These are phyloP conservation scores for Tychaedon coryphoeus DNA, from an alignment of 2,113 vertebrate species.

Conservation along the genomic window DNA sequence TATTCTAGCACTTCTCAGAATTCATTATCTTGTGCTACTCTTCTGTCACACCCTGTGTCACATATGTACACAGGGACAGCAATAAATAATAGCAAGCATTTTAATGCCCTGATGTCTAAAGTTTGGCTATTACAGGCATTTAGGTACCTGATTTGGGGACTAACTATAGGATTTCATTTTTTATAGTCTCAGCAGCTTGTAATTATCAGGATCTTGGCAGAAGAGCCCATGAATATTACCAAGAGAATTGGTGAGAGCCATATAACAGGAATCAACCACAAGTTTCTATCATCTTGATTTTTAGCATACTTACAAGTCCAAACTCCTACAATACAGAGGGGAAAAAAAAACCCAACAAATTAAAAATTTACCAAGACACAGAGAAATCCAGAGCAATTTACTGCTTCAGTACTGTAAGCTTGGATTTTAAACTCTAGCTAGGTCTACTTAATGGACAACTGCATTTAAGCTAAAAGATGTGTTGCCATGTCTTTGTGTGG, in stretches of 20 bases:
- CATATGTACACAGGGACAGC: not conserved
- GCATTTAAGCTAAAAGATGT: not conserved
- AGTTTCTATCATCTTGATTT: not conserved
- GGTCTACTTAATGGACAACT: not conserved
- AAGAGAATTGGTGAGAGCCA: not conserved
- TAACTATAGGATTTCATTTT: not conserved
- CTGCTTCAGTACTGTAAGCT: not conserved
- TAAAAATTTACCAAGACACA: not conserved
- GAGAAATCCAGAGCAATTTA: not conserved
- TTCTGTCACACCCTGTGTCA: not conserved
- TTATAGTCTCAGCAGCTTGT: not conserved
- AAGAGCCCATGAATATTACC: not conserved
- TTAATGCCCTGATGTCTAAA: not conserved
- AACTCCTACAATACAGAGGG: not conserved
- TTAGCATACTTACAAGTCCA: not conserved
- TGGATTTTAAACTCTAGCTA: not conserved
- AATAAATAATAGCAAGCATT: not conserved
- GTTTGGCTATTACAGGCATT: not conserved
- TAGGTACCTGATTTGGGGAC: not conserved
- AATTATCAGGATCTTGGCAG: not conserved
- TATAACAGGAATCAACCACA: not conserved
- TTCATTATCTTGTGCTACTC: not conserved
- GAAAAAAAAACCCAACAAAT: not conserved
- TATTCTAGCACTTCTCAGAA: not conserved
- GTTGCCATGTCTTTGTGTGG: not conserved